Conservation (phyloP, 1,140 invertebrate species). For the Ooceraea biroi region DNA sequence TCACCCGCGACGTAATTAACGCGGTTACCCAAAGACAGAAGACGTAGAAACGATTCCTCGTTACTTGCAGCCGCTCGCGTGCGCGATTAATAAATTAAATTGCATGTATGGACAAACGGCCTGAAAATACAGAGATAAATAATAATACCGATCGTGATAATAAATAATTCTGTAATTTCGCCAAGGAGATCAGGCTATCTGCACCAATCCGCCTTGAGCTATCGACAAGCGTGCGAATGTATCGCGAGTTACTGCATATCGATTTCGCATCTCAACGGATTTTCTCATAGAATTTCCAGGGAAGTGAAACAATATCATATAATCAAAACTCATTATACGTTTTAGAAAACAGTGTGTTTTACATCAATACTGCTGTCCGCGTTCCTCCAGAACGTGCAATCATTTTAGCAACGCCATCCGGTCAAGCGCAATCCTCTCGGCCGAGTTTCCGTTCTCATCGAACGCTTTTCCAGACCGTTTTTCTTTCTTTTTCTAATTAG, state of each 20-base stretch:
- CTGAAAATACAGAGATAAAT: neutral
- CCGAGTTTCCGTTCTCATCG: no score
- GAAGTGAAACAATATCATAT: neutral
- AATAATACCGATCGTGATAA: neutral
- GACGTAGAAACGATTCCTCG: neutral
- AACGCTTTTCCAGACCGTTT: neutral
- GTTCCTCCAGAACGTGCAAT: neutral
- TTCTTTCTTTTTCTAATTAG: neutral
- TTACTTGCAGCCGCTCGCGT: neutral
- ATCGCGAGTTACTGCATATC: neutral
- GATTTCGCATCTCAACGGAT: neutral
- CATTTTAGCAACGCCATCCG: neutral
- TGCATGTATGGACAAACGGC: neutral
- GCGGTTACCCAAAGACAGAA: neutral
- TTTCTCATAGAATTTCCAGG: neutral
- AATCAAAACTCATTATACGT: neutral
- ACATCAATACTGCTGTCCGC: no score
- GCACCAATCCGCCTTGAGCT: neutral
- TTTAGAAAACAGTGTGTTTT: no score
- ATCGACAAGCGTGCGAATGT: neutral
- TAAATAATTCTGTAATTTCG: neutral
- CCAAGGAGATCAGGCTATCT: neutral
- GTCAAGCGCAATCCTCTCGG: neutral
- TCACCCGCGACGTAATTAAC: constrained; percentile 46
- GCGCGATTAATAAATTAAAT: constrained; percentile 22